phyloP scores from a whole-genome alignment of 2,888 invertebrate species.

The Drosophila stalkeri region DNA sequence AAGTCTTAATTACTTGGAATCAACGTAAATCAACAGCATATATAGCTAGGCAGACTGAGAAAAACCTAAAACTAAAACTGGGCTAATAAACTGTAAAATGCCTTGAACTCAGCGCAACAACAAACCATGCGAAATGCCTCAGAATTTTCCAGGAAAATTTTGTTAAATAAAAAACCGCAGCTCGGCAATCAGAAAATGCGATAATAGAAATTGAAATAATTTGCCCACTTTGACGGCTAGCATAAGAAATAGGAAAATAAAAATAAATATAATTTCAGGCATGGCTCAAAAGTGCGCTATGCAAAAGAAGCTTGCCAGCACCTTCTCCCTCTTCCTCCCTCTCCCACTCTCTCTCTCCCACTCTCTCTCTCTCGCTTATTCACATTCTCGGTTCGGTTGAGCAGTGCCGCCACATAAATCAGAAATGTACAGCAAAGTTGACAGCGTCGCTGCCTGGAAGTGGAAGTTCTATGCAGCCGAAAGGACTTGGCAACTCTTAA shows the following conservation, averaged over 20 bases:
- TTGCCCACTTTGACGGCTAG: conserved; percentile 72
- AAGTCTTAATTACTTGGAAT: conserved; percentile 30
- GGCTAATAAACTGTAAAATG: conserved; percentile 72
- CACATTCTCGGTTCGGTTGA: conserved; percentile 4
- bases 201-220: conserved; percentile 81
- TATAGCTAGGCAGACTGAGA: conserved; percentile 22
- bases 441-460: conserved; percentile 54
- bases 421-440: conserved; percentile 72
- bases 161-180: conserved; percentile 51
- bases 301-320: conserved; percentile 28
- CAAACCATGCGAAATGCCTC: conserved; percentile 30
- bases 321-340: neutral
- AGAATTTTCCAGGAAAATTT: conserved; percentile 55
- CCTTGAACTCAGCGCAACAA: conserved; percentile 51
- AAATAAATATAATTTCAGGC: conserved; percentile 37
- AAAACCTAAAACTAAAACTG: conserved; percentile 39
- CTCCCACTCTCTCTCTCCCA: neutral
- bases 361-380: neutral
- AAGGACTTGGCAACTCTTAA: conserved; percentile 67
- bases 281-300: conserved; percentile 46
- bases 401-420: conserved; percentile 73
- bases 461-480: conserved; percentile 54
- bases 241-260: conserved; percentile 32
- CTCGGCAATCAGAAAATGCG: conserved; percentile 75
- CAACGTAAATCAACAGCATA: neutral